A percentile compares a stretch with the other conserved stretches of the same genome.
phyloP scores from a whole-genome alignment of 2,113 vertebrate species.

The Proterorhinus semilunaris region DNA sequence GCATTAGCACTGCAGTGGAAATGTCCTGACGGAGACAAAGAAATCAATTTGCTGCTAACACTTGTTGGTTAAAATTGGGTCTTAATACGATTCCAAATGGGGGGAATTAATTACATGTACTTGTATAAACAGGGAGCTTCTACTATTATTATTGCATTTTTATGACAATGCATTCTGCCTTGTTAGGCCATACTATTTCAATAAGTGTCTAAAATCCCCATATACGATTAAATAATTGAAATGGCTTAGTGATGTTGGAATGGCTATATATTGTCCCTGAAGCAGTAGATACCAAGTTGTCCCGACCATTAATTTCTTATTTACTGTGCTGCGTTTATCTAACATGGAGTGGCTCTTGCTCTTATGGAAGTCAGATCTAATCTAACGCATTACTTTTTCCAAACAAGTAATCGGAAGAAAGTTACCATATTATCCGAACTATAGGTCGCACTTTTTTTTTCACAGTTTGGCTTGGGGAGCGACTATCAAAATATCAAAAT shows the following conservation, averaged over 20 bases:
- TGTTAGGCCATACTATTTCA: neutral
- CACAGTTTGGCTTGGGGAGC: too few species aligned
- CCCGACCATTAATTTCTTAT: neutral
- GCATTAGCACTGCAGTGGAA: slow-evolving; percentile 49
- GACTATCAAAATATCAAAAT: too few species aligned
- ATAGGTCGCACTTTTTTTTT: too few species aligned
- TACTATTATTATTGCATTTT: neutral
- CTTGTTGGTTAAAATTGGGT: neutral
- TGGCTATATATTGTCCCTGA: neutral
- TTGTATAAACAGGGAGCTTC: neutral
- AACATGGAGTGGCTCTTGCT: too few species aligned
- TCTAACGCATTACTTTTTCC: too few species aligned
- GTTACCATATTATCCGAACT: too few species aligned
- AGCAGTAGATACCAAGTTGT: neutral
- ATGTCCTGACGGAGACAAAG: slow-evolving; percentile 36
- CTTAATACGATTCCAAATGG: slow-evolving; percentile 1
- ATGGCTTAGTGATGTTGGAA: neutral
- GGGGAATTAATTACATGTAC: neutral
- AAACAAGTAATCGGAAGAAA: too few species aligned
- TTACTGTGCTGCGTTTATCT: neutral
- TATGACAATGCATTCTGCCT: slow-evolving; percentile 3
- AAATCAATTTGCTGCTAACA: neutral
- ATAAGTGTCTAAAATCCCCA: slow-evolving; percentile 1
- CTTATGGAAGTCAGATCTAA: too few species aligned
- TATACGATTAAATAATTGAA: neutral